phyloP scores from a whole-genome alignment of 1,140 invertebrate species.

The Papilio machaon region DNA sequence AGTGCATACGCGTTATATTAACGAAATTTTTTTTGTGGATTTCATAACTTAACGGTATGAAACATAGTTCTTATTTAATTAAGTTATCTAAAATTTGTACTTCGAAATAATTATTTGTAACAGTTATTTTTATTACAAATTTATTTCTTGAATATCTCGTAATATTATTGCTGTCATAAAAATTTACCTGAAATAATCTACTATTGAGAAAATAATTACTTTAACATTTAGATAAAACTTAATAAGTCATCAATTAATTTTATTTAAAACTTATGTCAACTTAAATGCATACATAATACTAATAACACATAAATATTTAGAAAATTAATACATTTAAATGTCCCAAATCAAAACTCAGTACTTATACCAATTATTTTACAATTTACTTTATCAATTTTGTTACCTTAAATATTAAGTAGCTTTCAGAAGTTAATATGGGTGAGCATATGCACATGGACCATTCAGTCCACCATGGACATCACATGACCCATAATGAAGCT shows the following conservation, averaged over 20 bases:
- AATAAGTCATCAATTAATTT: no score
- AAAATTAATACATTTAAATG: no score
- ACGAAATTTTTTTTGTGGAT: background rate
- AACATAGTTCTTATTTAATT: background rate
- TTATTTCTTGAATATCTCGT: background rate
- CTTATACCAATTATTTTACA: background rate
- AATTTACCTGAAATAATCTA: background rate
- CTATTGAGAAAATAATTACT: background rate
- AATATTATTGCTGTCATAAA: background rate
- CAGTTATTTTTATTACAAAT: background rate
- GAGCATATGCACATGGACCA: constrained; percentile 55
- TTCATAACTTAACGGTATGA: constrained; percentile 25
- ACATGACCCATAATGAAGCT: constrained; percentile 50
- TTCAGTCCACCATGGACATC: constrained; percentile 45
- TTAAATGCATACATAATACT: no score
- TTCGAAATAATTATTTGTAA: constrained; percentile 4
- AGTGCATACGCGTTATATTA: constrained; percentile 34
- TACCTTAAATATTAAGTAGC: background rate
- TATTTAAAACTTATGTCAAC: no score
- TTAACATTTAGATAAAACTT: background rate
- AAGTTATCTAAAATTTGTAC: background rate
- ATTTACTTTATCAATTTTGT: no score
- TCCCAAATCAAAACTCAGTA: background rate
- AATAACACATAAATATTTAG: no score
- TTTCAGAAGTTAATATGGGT: constrained; percentile 45